Evolutionary conservation across 2,113 vertebrate genomes (phyloP).

Genomic region (Rhagologus leucostigma): DNA sequence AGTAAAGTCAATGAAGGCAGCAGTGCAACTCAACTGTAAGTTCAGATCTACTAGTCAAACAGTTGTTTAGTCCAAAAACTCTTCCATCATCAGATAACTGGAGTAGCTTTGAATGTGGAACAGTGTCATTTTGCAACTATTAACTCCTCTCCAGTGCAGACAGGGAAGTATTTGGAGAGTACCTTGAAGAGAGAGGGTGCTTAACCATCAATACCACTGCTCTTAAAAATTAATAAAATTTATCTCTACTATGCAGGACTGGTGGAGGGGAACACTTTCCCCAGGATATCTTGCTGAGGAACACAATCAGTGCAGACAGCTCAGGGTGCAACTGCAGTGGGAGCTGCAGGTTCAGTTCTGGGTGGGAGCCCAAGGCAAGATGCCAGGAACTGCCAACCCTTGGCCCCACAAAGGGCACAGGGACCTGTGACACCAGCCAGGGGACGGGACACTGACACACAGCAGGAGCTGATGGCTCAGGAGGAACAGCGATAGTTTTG

Average conservation of each 20-base stretch:
- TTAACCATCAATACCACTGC: too few relatives aligned
- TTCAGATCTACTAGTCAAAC: not conserved
- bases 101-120: not conserved
- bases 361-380: not conserved
- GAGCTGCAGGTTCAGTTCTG: not conserved
- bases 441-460: not conserved
- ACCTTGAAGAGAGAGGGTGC: not conserved
- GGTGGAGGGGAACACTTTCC: rapidly evolving
- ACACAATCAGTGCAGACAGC: too few relatives aligned
- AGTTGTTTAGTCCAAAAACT: not conserved
- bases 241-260: rapidly evolving
- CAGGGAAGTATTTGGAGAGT: not conserved
- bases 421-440: not conserved
- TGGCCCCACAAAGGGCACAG: not conserved
- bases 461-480: not conserved
- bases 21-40: not conserved
- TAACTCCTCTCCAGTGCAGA: not conserved
- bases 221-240: not conserved
- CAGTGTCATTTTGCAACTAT: not conserved
- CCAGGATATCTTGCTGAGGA: not conserved
- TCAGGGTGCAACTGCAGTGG: too few relatives aligned
- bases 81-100: not conserved
- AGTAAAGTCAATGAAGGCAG: not conserved
- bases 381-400: not conserved
- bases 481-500: rapidly evolving